phyloP scores from a whole-genome alignment of 2,113 vertebrate genomes.

The Egretta garzetta region DNA sequence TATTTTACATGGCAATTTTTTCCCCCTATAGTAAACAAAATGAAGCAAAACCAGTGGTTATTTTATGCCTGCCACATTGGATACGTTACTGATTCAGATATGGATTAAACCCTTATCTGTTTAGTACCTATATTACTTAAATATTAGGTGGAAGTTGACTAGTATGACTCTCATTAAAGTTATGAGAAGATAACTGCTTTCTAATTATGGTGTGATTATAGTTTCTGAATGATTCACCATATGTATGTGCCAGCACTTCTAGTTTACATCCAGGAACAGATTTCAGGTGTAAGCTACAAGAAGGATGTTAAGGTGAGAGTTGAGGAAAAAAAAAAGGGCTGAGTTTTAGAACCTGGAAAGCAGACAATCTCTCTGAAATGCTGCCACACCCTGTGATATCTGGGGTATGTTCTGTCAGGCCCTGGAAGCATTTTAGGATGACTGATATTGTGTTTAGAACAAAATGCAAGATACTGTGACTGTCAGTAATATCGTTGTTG shows the following conservation, averaged over 20 bases:
- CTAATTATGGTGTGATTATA: conserved; percentile 23
- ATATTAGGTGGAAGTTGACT: neutral
- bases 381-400: neutral
- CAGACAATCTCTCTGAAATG: neutral
- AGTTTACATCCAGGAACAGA: neutral
- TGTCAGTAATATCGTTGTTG: neutral
- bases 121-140: neutral
- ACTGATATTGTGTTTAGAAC: neutral
- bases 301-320: neutral
- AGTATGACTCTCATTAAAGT: neutral
- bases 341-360: neutral
- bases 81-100: neutral
- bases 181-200: conserved; percentile 19
- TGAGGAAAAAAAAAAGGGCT: neutral
- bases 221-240: conserved; percentile 2
- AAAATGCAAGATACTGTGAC: neutral
- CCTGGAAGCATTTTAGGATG: neutral
- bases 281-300: conserved; percentile 14
- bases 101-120: neutral
- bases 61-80: neutral
- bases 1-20: neutral
- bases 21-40: neutral
- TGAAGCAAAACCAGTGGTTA: neutral
- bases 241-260: neutral
- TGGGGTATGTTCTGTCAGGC: neutral